Evolutionary conservation across 2,797 vertebrate species (phyloP).

Genomic region (Psittacula echo): DNA sequence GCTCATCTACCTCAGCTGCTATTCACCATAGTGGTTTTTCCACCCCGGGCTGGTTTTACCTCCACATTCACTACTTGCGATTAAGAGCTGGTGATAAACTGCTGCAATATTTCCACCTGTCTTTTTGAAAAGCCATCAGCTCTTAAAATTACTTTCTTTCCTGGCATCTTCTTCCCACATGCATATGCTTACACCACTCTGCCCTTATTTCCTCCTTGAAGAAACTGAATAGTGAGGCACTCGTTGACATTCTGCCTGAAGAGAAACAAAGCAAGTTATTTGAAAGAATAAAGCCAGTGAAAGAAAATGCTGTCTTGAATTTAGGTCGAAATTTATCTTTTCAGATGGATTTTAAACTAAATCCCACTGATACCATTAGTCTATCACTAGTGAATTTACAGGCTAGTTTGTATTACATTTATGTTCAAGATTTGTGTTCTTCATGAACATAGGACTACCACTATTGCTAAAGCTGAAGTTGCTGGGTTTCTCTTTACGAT

Average conservation of each 20-base stretch:
- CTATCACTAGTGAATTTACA: background rate
- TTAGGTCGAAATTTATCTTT: background rate
- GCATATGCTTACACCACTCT: accelerated
- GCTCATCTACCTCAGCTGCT: background rate
- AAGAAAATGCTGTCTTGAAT: background rate
- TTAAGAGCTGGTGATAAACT: background rate
- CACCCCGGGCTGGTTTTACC: background rate
- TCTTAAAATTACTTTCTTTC: background rate
- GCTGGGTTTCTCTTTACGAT: background rate
- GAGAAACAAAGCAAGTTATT: background rate
- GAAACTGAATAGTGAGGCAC: background rate
- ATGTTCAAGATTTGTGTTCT: background rate
- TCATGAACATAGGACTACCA: background rate
- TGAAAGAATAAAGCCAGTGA: background rate
- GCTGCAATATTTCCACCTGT: accelerated
- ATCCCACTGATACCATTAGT: background rate
- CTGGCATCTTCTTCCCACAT: background rate
- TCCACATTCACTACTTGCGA: background rate
- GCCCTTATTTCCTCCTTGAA: background rate
- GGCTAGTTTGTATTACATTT: background rate
- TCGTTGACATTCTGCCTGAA: background rate
- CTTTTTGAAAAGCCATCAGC: background rate
- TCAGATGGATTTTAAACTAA: background rate
- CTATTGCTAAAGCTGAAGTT: background rate
- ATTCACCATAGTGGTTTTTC: background rate